A percentile compares a stretch with the other conserved stretches of the same genome.
These are phyloP conservation scores for Diadema setosum DNA, from an alignment of 35 echinoderm and acorn worm species.

Conservation along the genomic window DNA sequence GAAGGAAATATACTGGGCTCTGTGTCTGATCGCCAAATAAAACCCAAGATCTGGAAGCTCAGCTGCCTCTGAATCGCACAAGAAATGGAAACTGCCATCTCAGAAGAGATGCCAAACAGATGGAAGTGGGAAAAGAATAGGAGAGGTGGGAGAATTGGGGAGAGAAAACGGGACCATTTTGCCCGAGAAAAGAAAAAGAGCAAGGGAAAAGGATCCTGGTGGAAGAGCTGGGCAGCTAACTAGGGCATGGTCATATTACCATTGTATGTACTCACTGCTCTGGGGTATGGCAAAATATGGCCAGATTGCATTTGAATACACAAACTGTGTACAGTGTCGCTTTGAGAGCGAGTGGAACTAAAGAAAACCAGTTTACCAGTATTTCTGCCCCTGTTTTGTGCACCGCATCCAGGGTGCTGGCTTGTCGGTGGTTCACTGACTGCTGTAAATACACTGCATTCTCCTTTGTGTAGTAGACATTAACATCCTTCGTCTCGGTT, in stretches of 20 bases:
- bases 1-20: no score
- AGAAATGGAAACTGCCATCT: no score
- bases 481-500: no score
- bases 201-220: neutral
- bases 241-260: slow-evolving; percentile 13
- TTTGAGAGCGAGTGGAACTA: neutral
- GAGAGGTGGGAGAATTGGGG: no score
- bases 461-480: no score
- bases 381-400: no score
- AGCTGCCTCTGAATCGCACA: no score
- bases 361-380: neutral
- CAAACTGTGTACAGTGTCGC: neutral
- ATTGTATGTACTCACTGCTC: neutral
- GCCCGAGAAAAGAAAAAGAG: neutral
- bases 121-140: neutral
- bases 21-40: no score
- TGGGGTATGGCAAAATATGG: neutral
- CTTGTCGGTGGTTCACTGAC: no score
- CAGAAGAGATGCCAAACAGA: slow-evolving; percentile 2
- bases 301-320: slow-evolving; percentile 1
- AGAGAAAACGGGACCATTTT: slow-evolving; percentile 2
- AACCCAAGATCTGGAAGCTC: no score
- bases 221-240: neutral
- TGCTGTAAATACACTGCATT: no score
- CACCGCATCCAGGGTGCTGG: no score